Evolutionary conservation across 2,113 vertebrate species (phyloP).

Genomic region (Gasterosteus nipponicus): DNA sequence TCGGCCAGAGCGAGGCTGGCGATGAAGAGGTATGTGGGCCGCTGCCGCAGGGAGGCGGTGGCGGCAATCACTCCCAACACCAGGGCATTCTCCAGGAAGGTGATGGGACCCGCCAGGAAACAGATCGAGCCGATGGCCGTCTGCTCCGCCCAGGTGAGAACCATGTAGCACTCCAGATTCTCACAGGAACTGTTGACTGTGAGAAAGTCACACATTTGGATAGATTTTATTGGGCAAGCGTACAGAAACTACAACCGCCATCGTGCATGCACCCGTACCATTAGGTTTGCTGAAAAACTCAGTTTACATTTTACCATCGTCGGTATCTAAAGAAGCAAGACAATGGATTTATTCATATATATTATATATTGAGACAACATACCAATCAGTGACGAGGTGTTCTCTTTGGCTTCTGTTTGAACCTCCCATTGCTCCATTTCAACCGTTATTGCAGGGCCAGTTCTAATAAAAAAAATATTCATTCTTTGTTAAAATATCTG

Average conservation of each 20-base stretch:
- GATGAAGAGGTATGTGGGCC: slow-evolving; percentile 92
- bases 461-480: slow-evolving; percentile 5
- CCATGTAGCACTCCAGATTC: slow-evolving; percentile 84
- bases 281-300: neutral
- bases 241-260: neutral
- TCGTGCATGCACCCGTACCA: neutral
- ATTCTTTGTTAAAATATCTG: neutral
- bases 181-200: slow-evolving; percentile 53
- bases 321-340: neutral
- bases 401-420: slow-evolving; percentile 5
- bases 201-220: slow-evolving; percentile 7
- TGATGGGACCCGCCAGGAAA: slow-evolving; percentile 84
- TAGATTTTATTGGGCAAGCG: neutral
- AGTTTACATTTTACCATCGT: neutral
- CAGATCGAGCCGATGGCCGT: slow-evolving; percentile 83
- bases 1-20: slow-evolving; percentile 91
- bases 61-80: slow-evolving; percentile 86
- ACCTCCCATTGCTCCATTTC: slow-evolving; percentile 55
- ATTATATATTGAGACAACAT: slow-evolving; percentile 6
- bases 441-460: neutral
- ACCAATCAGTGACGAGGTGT: slow-evolving; percentile 28
- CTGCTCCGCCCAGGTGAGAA: slow-evolving; percentile 80
- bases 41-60: slow-evolving; percentile 78
- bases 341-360: neutral
- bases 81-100: slow-evolving; percentile 85